Conservation (phyloP, 1,140 invertebrate genomes). For the Antheraea mylitta region DNA sequence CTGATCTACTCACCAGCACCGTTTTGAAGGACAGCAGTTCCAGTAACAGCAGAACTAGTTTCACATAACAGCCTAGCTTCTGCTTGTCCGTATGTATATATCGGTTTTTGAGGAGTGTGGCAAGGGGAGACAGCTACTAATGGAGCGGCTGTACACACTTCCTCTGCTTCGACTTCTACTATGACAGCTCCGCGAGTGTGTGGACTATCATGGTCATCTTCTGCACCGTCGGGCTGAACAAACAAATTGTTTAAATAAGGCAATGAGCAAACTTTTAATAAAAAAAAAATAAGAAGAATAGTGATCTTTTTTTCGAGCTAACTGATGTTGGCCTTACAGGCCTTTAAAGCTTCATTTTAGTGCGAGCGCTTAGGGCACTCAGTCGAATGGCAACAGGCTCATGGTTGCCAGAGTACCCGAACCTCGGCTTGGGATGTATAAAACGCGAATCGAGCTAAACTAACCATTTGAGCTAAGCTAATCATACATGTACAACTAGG, state of each 20-base stretch:
- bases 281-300: too few species aligned
- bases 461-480: too few species aligned
- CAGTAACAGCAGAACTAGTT: conserved; percentile 59
- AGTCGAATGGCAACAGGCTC: too few species aligned
- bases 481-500: too few species aligned
- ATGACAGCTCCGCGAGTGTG: conserved; percentile 80
- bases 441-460: too few species aligned
- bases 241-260: too few species aligned
- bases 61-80: conserved; percentile 67
- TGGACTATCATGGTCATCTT: conserved; percentile 75
- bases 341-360: too few species aligned
- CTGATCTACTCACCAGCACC: conserved; percentile 44
- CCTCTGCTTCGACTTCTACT: conserved; percentile 85
- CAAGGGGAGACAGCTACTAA: conserved; percentile 81
- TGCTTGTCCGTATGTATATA: conserved; percentile 82
- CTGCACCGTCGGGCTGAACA: conserved; percentile 55
- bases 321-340: too few species aligned
- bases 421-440: too few species aligned
- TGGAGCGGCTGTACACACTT: conserved; percentile 83
- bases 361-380: too few species aligned
- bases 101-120: conserved; percentile 82
- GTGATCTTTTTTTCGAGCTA: too few species aligned
- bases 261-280: background rate
- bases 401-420: too few species aligned
- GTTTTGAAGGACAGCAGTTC: conserved; percentile 61